Conservation (phyloP, 2,888 invertebrate genomes). For the Megastigmus dorsalis region DNA sequence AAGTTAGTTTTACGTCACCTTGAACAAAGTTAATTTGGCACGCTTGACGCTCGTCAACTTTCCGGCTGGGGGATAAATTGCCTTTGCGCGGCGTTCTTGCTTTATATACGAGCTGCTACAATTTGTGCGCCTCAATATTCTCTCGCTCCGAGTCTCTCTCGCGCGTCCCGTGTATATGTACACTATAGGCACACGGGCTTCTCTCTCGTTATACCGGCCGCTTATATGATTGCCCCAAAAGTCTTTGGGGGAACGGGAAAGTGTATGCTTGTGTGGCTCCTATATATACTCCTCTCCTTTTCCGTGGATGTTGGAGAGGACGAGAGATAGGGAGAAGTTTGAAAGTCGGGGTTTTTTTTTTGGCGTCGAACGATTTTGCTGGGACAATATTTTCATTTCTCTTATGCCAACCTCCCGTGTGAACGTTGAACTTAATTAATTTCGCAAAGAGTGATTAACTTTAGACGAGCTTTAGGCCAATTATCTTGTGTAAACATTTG, state of each 20-base stretch:
- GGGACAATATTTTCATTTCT: slow-evolving; percentile 35
- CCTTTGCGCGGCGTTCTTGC: too few species aligned
- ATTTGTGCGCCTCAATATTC: slow-evolving; percentile 39
- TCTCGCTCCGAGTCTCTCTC: too few species aligned
- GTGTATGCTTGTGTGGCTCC: neutral
- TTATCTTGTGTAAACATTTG: slow-evolving; percentile 40
- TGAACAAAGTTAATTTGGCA: slow-evolving; percentile 61
- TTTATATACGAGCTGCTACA: too few species aligned
- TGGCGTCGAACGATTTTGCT: slow-evolving; percentile 13
- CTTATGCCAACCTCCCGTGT: too few species aligned
- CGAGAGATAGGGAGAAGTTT: neutral
- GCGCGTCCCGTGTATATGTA: too few species aligned
- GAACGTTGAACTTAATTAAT: slow-evolving; percentile 46
- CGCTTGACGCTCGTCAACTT: slow-evolving; percentile 47
- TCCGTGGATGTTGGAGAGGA: neutral
- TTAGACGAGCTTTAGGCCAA: slow-evolving; percentile 21
- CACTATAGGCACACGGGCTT: neutral
- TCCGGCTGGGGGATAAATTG: slow-evolving; percentile 47
- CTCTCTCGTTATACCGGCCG: slow-evolving; percentile 1
- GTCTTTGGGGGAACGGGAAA: neutral
- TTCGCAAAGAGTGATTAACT: slow-evolving; percentile 41
- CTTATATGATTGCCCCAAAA: slow-evolving; percentile 20
- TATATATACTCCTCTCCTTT: too few species aligned
- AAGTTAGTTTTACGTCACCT: slow-evolving; percentile 61
- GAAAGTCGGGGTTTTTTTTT: slow-evolving; percentile 2